These are phyloP conservation scores for Copidosoma floridanum DNA, from an alignment of 1,140 invertebrate genomes.

Conservation along the genomic window DNA sequence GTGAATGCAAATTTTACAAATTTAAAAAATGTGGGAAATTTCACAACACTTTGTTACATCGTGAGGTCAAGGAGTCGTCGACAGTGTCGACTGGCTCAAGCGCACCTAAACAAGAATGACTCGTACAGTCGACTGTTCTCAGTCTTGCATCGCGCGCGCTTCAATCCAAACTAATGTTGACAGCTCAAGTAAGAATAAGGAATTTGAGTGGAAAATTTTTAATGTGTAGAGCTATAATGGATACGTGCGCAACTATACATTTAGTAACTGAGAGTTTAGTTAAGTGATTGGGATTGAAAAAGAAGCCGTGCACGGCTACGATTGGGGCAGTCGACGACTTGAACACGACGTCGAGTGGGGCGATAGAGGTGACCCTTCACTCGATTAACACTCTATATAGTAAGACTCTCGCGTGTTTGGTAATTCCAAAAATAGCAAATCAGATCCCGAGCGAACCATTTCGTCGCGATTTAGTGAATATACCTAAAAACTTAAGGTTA, in stretches of 20 bases:
- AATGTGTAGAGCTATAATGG: neutral
- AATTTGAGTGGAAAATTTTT: neutral
- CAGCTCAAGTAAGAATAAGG: neutral
- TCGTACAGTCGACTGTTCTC: too few species aligned
- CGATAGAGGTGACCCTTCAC: neutral
- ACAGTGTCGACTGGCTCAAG: neutral
- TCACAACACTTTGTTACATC: neutral
- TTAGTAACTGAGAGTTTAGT: neutral
- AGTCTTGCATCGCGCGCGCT: neutral
- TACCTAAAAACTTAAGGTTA: slow-evolving; percentile 10
- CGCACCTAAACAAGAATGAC: too few species aligned
- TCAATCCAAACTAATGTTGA: slow-evolving; percentile 1
- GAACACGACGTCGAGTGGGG: neutral
- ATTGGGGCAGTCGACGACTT: neutral
- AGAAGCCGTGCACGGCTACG: neutral
- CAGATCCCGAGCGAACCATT: neutral
- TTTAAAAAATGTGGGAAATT: neutral
- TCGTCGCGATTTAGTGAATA: slow-evolving; percentile 8
- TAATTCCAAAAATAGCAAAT: neutral
- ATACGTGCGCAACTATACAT: slow-evolving; percentile 2
- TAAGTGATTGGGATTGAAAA: neutral
- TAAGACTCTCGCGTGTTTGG: neutral
- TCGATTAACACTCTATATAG: neutral
- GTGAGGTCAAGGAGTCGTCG: neutral
- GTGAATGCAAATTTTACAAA: neutral